Base-by-base conservation (phyloP, 2,113 vertebrate species). In the Pseudopipra pipra region DNA sequence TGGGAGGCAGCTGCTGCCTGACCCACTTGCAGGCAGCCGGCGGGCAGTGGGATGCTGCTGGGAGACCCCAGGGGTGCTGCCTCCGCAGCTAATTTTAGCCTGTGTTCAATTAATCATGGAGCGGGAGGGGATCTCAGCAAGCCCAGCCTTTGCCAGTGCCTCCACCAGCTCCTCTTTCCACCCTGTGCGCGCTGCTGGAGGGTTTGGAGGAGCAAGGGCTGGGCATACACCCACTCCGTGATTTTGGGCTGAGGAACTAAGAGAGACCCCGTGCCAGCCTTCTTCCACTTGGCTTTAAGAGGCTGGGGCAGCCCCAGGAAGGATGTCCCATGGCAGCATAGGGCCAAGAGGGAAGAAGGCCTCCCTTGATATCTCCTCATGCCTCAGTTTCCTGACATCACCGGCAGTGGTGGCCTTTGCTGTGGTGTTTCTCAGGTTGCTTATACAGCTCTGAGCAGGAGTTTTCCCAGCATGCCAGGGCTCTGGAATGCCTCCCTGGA, bases 41-140 rank as follows among this genome's bases (percentile, higher is more conserved):
- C 12, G 7, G 76, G 91, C 31, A 35, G 72, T 37, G 73, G 66
- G 92, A 93, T 70, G 81, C 81, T 67, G 77, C 87, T 81, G 81
- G 90, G 93, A 89, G 89, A 96, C 89, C 91, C 81, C 71, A 62
- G 81, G 46, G 43, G 77, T 89, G 78, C 92, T 88, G 87, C 74
- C 70, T 95, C 71, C 4, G 0, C 39, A 27, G 89, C 82, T 96
- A 91, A 95, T 96, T 97, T 94, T 94, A 96, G 85, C 46, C 47
- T 1, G 3, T 31, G 22, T 80, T 95, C 88, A 71, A 88, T 91
- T 94, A 94, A 89, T 89, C 72, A 71, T 79, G 92, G 70, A 66
- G 39, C 2, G 0, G 67, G 85, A 94, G 33, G 77, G 58, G 35
- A 85, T 30, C 8, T 0, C 16, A 3, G 61, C 22, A 23, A 93